These are phyloP conservation scores for Notiomystis cincta DNA, from an alignment of 2,113 vertebrate genomes.

Conservation along the genomic window DNA sequence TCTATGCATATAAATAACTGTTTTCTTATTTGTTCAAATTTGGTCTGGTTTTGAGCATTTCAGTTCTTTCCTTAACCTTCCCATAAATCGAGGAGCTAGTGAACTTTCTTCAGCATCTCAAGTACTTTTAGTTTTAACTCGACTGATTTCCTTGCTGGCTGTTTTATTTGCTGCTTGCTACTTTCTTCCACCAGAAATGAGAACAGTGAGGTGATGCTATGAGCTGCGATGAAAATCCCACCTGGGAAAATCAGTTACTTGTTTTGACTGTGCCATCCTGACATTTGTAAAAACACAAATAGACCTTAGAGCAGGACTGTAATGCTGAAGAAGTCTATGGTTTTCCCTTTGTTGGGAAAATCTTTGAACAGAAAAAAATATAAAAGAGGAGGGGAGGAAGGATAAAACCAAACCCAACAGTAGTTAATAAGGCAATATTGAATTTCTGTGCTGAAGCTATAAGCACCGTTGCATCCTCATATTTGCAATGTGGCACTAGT, in stretches of 20 bases:
- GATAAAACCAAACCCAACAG: not conserved
- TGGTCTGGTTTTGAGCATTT: slow-evolving; percentile 13
- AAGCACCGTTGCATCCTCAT: not conserved
- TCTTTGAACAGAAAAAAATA: not conserved
- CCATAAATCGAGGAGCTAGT: not conserved
- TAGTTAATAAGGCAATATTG: not conserved
- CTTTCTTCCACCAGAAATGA: slow-evolving; percentile 28
- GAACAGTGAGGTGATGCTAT: slow-evolving; percentile 30
- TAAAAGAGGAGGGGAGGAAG: accelerated
- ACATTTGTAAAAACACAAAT: not conserved
- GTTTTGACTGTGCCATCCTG: not conserved
- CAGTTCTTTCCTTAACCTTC: not conserved
- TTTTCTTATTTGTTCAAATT: slow-evolving; percentile 4
- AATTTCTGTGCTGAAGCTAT: not conserved
- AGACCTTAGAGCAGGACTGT: not conserved
- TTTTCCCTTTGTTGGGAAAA: not conserved
- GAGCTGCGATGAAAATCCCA: slow-evolving; percentile 8
- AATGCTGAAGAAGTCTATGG: not conserved
- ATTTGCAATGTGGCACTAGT: not conserved
- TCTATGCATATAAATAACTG: slow-evolving; percentile 10
- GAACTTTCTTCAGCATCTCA: not conserved
- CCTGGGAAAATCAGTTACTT: not conserved
- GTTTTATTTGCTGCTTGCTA: slow-evolving; percentile 45
- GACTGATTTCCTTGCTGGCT: slow-evolving; percentile 2
- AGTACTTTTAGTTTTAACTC: slow-evolving; percentile 6